Evolutionary conservation across 2,113 vertebrate genomes (phyloP), one percentile per base, ranked within the genome.

Genomic region (Erythrocercus mccallii): DNA sequence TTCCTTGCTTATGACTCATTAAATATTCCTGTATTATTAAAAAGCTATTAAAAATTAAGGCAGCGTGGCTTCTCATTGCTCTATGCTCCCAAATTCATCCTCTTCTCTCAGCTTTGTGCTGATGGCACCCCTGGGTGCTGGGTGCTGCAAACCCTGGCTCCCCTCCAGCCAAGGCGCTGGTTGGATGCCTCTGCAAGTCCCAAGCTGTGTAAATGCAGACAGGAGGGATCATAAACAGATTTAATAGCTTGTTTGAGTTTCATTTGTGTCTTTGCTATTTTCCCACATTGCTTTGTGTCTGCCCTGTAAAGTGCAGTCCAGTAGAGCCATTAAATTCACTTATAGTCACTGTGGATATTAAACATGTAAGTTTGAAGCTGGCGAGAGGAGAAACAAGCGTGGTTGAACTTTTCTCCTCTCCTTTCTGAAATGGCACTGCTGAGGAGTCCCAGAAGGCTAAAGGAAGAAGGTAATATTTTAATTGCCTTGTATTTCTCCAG

Each of bases 381-480:
- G 45, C 50, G 76, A 42, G 50, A 96, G 37, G 40, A 85, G 85
- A 35, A 91, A 37, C 1, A 19, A 91, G 70, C 31, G 27, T 40
- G 27, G 74, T 31, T 79, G 86, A 97, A 93, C 90, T 93, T 38
- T 56, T 86, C 64, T 88, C 53, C 10, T 68, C 80, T 92, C 62
- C 53, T 83, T 73, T 62, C 30, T 85, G 86, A 81, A 95, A 90
- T 76, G 87, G 40, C 86, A 94, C 58, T 1, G 25, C 53, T 96
- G 54, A 93, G 45, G 77, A 48, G 66, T 93, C 96, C 30, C 92
- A 92, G 69, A 80, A 87, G 81, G 57, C 31, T 85, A 82, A 56
- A 94, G 60, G 77, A 94, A 91, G n/a, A 90, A 74, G 78, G 58
- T 96, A 96, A 62, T 96, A 66, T 92, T 95, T 95, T 94, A 97